phyloP scores from a whole-genome alignment of 2,888 invertebrate genomes.

The Brassicogethes aeneus region DNA sequence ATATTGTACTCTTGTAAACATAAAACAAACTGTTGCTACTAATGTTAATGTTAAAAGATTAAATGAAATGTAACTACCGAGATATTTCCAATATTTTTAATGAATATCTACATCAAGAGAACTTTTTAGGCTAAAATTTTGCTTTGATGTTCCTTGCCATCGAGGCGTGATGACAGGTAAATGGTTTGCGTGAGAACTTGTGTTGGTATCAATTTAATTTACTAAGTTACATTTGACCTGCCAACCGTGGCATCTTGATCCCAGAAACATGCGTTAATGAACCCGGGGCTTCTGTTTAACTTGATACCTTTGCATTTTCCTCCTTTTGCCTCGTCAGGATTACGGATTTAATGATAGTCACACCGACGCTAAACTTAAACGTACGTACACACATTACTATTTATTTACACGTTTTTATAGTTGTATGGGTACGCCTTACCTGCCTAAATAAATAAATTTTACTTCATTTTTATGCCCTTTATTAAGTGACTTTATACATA shows the following conservation, averaged over 20 bases:
- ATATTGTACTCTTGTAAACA: too few species aligned
- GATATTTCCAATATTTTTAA: too few species aligned
- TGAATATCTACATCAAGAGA: too few species aligned
- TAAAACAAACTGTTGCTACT: too few species aligned
- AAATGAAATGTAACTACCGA: too few species aligned
- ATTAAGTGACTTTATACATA: too few species aligned
- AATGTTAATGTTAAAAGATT: too few species aligned
- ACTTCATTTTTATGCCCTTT: too few species aligned
- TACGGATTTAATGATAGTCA: conserved; percentile 17
- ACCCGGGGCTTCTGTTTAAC: conserved; percentile 19
- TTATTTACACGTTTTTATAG: too few species aligned
- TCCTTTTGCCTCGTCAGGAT: conserved; percentile 12
- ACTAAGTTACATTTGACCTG: conserved; percentile 16
- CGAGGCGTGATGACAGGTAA: conserved; percentile 14
- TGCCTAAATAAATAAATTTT: too few species aligned
- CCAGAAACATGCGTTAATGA: conserved; percentile 21
- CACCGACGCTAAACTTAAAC: conserved; percentile 10
- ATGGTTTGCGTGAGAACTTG: conserved; percentile 17
- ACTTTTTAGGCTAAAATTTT: not conserved
- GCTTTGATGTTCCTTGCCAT: conserved; percentile 9
- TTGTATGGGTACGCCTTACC: too few species aligned
- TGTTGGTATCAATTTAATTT: conserved; percentile 14
- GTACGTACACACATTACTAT: too few species aligned
- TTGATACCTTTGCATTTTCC: conserved; percentile 17
- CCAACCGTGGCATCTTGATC: conserved; percentile 18